Evolutionary conservation across 2,888 invertebrate genomes (phyloP).

Genomic region (Zhuqinia jingwanae): DNA sequence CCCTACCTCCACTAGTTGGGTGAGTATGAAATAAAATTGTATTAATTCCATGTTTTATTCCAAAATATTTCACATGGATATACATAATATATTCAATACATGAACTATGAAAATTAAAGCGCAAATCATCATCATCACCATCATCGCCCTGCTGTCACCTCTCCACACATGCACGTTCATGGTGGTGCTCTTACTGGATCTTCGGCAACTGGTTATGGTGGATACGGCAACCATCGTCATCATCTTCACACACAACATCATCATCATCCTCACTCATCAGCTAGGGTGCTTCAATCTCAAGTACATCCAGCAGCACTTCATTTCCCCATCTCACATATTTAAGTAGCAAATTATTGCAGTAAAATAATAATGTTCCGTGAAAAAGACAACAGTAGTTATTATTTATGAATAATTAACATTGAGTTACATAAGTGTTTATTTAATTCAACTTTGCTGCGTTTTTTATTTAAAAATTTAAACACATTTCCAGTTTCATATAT

Average conservation of each 20-base stretch:
- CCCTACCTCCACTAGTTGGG: constrained; percentile 53
- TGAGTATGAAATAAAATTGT: neutral
- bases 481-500: too few relatives aligned
- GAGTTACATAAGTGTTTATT: too few relatives aligned
- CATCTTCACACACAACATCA: constrained; percentile 41
- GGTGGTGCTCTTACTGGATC: constrained; percentile 28
- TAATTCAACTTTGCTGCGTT: too few relatives aligned
- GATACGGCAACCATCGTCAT: constrained; percentile 45
- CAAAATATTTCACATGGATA: neutral
- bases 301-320: constrained; percentile 45
- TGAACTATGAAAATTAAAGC: neutral
- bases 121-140: constrained; percentile 30
- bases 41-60: neutral
- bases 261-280: constrained; percentile 37
- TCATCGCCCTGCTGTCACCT: constrained; percentile 26
- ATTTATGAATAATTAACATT: too few relatives aligned
- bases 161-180: constrained; percentile 36
- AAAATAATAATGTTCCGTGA: too few relatives aligned
- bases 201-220: constrained; percentile 8
- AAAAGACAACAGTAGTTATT: too few relatives aligned
- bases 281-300: constrained; percentile 43
- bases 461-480: too few relatives aligned
- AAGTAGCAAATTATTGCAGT: too few relatives aligned
- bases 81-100: too few relatives aligned
- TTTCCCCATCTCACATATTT: constrained; percentile 8